These are phyloP conservation scores for Ormyrus nitidulus DNA, from an alignment of 2,888 invertebrate genomes.

Conservation along the genomic window DNA sequence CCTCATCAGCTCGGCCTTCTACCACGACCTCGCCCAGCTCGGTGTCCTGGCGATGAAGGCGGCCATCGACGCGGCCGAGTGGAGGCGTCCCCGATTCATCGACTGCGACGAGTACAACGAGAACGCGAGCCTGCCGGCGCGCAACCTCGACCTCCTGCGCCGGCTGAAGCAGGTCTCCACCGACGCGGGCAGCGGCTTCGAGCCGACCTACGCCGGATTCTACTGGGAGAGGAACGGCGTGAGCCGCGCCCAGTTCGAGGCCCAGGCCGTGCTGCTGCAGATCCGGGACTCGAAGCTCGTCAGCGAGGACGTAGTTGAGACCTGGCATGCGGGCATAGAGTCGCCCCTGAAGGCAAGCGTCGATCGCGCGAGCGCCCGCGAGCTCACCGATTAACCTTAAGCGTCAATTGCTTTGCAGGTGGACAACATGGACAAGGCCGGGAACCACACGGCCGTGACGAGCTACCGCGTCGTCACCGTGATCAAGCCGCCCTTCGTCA, in stretches of 20 bases:
- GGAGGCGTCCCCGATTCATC: slow-evolving; percentile 83
- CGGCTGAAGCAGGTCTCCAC: slow-evolving; percentile 50
- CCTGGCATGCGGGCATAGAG: slow-evolving; percentile 87
- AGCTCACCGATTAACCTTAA: neutral
- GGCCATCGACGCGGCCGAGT: slow-evolving; percentile 79
- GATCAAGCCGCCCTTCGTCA: slow-evolving; percentile 90
- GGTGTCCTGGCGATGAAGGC: slow-evolving; percentile 68
- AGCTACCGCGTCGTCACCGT: slow-evolving; percentile 93
- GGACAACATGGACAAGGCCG: slow-evolving; percentile 75
- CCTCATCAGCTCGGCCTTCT: slow-evolving; percentile 81
- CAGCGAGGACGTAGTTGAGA: slow-evolving; percentile 83
- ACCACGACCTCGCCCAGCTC: slow-evolving; percentile 84
- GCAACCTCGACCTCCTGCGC: slow-evolving; percentile 37
- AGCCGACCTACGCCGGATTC: slow-evolving; percentile 66
- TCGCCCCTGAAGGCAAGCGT: slow-evolving; percentile 77
- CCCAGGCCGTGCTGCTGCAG: slow-evolving; percentile 75
- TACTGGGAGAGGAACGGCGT: slow-evolving; percentile 68
- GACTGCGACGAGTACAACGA: slow-evolving; percentile 88
- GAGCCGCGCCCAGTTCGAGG: slow-evolving; percentile 66
- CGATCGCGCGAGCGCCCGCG: neutral
- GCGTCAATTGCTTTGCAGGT: slow-evolving; percentile 54
- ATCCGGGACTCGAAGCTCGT: slow-evolving; percentile 85
- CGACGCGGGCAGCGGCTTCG: slow-evolving; percentile 52
- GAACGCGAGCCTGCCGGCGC: slow-evolving; percentile 78
- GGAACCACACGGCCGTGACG: slow-evolving; percentile 86